Evolutionary conservation across 2,797 vertebrate species (phyloP), one percentile per base, ranked within the genome.

Genomic region (Sebastes wilsoni): DNA sequence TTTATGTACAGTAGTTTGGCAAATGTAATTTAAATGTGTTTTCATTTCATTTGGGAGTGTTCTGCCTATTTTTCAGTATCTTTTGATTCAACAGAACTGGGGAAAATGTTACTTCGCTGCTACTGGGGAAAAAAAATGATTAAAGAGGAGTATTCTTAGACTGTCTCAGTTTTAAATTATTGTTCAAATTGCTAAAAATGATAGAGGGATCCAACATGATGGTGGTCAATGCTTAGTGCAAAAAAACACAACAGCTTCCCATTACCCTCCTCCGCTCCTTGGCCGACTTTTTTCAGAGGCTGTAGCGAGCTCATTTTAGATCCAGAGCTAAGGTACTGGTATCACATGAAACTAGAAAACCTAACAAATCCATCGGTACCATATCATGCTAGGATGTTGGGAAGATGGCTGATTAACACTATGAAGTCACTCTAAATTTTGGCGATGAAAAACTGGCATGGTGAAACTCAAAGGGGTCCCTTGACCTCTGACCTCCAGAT

Each of bases 1-100:
- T 62, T 80, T 0, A 12, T 89, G 75, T 85, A 75, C 38, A 81
- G n/a, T 72, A 62, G 81, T 85, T 75, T 73, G 22, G 77, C 6
- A 75, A 70, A 84, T 83, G 32, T 66, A 13, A 68, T 25, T 77
- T 27, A 30, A 77, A 67, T 46, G 56, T 55, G 14, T 73, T 65
- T 70, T 69, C 1, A 16, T 79, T 55, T 64, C 1, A 30, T 60
- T 34, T 75, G 2, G 16, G 59, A 2, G 8, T 54, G 2, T 13
- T 62, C 30, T 60, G 30, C 22, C 11, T 66, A 25, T 0, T 64
- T 72, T 32, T 70, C 3, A 65, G 9, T 32, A 11, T 8, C n/a
- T 60, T 38, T 32, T 76, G 12, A 64, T 61, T 82, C 14, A 62
- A 10, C 27, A 66, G 34, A 77, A 4, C 3, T 28, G 8, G 6